phyloP scores from a whole-genome alignment of 2,113 vertebrate genomes.

The Calyptommatus sinebrachiatus region DNA sequence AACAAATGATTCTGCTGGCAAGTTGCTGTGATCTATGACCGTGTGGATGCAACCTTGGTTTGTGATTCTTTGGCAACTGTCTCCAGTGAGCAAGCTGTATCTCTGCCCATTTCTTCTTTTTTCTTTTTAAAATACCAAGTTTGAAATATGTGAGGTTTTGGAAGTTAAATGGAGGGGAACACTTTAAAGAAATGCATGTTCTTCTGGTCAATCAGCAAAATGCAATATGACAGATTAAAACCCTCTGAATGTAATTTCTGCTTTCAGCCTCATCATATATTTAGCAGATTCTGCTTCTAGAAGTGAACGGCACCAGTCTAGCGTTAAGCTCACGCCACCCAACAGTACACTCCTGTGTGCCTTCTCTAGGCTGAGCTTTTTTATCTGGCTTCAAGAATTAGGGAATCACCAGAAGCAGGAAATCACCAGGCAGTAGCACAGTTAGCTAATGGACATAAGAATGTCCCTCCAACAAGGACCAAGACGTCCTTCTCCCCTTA shows the following conservation, averaged over 20 bases:
- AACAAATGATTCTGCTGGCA: too few relatives aligned
- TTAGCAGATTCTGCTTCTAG: not conserved
- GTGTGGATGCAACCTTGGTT: too few relatives aligned
- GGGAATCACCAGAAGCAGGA: not conserved
- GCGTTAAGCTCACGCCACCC: not conserved
- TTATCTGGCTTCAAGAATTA: not conserved
- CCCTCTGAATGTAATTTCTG: not conserved
- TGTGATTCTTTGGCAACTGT: too few relatives aligned
- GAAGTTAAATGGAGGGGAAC: not conserved
- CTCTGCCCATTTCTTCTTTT: not conserved
- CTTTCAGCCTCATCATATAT: not conserved
- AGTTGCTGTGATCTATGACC: too few relatives aligned
- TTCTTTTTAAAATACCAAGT: not conserved
- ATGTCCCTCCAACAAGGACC: rapidly evolving
- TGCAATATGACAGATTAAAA: not conserved
- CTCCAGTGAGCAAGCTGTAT: not conserved
- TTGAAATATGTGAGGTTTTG: not conserved
- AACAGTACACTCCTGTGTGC: not conserved
- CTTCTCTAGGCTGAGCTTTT: not conserved
- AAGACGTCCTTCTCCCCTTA: slow-evolving; percentile 17
- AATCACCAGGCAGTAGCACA: not conserved
- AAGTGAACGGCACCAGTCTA: not conserved
- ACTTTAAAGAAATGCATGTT: not conserved
- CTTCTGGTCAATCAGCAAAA: slow-evolving; percentile 30
- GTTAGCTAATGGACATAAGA: not conserved